These are phyloP conservation scores for Cartodere bifasciata DNA, from an alignment of 2,888 invertebrate genomes.

Conservation along the genomic window DNA sequence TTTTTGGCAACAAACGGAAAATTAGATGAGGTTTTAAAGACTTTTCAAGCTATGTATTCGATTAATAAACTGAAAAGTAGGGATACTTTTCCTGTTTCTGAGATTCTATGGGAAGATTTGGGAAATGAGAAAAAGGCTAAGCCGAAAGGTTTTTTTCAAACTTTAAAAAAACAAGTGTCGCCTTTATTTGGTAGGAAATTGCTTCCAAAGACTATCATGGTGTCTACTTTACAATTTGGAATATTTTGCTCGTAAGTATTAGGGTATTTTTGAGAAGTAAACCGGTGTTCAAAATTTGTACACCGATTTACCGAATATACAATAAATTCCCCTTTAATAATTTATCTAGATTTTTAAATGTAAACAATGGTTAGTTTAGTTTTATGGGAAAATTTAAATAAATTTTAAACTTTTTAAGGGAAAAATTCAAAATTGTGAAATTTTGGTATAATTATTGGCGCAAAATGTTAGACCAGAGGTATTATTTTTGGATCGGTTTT, in stretches of 20 bases:
- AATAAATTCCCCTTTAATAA: too few relatives aligned
- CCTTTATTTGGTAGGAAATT: conserved; percentile 28
- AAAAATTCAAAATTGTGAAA: too few relatives aligned
- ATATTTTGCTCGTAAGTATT: conserved; percentile 33
- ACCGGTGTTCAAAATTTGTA: too few relatives aligned
- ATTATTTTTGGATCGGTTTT: too few relatives aligned
- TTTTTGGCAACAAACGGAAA: conserved; percentile 29
- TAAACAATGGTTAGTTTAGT: too few relatives aligned
- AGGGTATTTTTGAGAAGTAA: too few relatives aligned
- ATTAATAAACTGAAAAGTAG: conserved; percentile 26
- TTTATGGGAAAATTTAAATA: too few relatives aligned
- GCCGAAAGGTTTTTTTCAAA: conserved; percentile 20
- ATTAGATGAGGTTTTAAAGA: conserved; percentile 25
- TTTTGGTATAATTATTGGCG: too few relatives aligned
- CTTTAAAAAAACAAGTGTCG: conserved; percentile 32
- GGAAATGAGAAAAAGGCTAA: conserved; percentile 13
- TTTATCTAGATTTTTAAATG: too few relatives aligned
- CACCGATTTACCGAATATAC: too few relatives aligned
- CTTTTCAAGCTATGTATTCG: conserved; percentile 27
- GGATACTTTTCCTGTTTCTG: conserved; percentile 27
- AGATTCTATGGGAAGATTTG: conserved; percentile 25
- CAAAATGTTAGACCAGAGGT: too few relatives aligned
- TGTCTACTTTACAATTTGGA: conserved; percentile 33
- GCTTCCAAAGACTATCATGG: conserved; percentile 28
- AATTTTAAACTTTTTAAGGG: too few relatives aligned